These are phyloP conservation scores for Todiramphus chloris DNA, from an alignment of 2,113 vertebrate genomes.

Conservation along the genomic window DNA sequence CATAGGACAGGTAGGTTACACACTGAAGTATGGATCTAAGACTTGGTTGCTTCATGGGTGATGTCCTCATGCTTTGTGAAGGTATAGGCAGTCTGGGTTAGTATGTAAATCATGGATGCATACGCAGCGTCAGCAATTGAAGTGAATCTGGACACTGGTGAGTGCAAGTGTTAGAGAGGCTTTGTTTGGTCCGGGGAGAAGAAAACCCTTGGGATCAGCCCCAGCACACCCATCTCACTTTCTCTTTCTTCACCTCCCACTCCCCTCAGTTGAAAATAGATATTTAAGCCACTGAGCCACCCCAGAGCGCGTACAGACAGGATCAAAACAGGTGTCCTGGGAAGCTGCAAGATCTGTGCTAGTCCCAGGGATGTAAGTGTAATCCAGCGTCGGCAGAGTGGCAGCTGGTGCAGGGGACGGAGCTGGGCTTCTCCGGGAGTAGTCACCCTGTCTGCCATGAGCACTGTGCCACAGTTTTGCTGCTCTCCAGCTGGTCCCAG, in stretches of 20 bases:
- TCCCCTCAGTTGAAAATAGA: not conserved
- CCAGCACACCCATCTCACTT: not conserved
- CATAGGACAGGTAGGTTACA: not conserved
- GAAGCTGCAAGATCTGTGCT: not conserved
- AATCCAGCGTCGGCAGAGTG: not conserved
- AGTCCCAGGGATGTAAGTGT: not conserved
- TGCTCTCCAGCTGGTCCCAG: not conserved
- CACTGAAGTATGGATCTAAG: not conserved
- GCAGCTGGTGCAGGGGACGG: not conserved
- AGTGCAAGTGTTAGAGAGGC: not conserved
- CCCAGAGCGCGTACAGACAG: not conserved
- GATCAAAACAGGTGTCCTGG: not conserved
- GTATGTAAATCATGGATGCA: not conserved
- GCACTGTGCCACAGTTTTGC: not conserved
- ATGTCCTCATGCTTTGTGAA: not conserved
- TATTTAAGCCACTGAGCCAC: not conserved
- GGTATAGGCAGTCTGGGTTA: not conserved
- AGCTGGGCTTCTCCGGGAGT: not conserved
- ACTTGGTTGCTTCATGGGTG: not conserved
- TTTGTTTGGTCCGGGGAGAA: not conserved
- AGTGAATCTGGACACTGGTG: not conserved
- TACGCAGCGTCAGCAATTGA: not conserved
- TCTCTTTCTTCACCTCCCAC: not conserved
- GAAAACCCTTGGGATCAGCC: not conserved
- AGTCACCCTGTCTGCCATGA: not conserved